Evolutionary conservation across 2,113 vertebrate species (phyloP), one percentile per base, ranked within the genome.

Genomic region (Daboia siamensis): DNA sequence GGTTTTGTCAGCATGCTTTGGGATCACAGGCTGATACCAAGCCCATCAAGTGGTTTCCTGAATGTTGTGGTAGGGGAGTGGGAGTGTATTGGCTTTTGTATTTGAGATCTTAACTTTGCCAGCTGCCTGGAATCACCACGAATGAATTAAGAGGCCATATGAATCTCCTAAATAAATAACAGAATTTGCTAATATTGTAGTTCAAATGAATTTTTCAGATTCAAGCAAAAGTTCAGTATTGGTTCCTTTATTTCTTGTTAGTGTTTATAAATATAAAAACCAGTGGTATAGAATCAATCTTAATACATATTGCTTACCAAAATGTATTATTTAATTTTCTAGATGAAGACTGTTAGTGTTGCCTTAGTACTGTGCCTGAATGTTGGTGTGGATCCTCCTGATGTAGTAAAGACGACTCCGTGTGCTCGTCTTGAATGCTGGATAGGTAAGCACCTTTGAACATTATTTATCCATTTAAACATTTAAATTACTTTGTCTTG

Each of bases 291-390:
- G 13, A 21, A n/a, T 84, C 80, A 4, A 51, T 59, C 39, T n/a
- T 59, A 59, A 21, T 86, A 54, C 21, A 46, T 29, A 39, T 0
- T 7, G 10, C 1, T 59, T 39, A 0, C 86, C 93, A 24, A 97
- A 69, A 1, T 13, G n/a, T 80, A 87, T 69, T 88, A 8, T 64
- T 95, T 54, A 89, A 96, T 59, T 91, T 92, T 96, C 69, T 96
- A 99, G 99, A 99, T 99, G 99, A 99, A 99, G 98, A 99, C 99
- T 0, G 99, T 99, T n/a, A 99, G 99, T 0, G 99, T 99, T 48
- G 99, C 99, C 69, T 97, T 99, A 95, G 99, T 99, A 89, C 90
- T 99, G 96, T 99, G 99, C 97, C 98, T 99, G 90, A 99, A 99
- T 1, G 99, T 99, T 0, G 99, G 99, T 0, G 99, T 99, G 96